Base-by-base conservation (phyloP, 2,888 invertebrate genomes). In the Anthophora plumipes region DNA sequence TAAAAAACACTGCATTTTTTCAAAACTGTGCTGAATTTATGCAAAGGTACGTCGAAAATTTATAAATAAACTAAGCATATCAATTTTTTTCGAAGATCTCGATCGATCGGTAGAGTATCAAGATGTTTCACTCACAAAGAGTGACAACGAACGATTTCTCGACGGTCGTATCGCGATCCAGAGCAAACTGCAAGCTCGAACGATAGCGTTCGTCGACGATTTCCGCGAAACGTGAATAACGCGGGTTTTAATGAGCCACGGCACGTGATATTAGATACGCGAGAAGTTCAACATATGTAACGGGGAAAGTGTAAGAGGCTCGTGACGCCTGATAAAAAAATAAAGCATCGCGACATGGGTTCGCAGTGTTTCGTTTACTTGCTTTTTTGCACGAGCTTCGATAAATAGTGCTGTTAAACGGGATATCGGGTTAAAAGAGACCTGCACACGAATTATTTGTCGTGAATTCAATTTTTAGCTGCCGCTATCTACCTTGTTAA, bases 291-390 rank as follows among this genome's bases (percentile, higher is more conserved):
- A 72, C 78, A 72, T 50, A 54, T 63, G 72, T 78, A 67, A 78
- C 80, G 52, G 55, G 43, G 57, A 37, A 50, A 22, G 37, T 46
- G 39, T 43, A 54, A 37, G 39, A n/a, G 48, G 31, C 50, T 31
- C 68, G 72, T 54, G 55, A 50, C 64, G 48, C 31, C 37, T 59
- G 68, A 78, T 60, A 60, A 73, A 64, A 69, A 4, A 31, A 31
- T 3, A 1, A 1, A 55, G 20, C 52, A 12, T 20, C 60, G 31
- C 68, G 71, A 63, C 77, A 37, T 41, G 52, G n/a, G 60, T 22
- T 64, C 25, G 39, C 73, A 69, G 66, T 73, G n/a, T 69, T 73
- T 78, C 73, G 73, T 80, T 73, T 54, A 67, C 79, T 64, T 50
- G 48, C 25, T 11, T 54, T 4, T 54, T 69, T 60, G 31, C 41